Conservation (phyloP, 2,797 vertebrate genomes). For the Chelon labrosus region DNA sequence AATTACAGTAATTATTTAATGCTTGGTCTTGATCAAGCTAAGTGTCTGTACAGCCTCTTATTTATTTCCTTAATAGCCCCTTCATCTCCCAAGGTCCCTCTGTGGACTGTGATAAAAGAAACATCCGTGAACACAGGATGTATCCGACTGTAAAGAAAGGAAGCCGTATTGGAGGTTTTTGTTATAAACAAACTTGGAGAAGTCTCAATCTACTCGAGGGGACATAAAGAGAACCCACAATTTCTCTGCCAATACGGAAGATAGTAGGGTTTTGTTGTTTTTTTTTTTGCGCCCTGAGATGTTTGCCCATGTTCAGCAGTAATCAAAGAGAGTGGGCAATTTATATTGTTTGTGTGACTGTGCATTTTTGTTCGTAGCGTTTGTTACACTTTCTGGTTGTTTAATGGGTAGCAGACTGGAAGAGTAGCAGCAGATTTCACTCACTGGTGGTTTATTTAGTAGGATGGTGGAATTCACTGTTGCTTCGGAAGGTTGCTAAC, state of each 20-base stretch:
- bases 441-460: conserved; percentile 2
- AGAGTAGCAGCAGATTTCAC: conserved; percentile 6
- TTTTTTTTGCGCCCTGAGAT: conserved; percentile 6
- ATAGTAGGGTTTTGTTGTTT: neutral
- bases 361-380: neutral
- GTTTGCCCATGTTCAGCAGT: conserved; percentile 25
- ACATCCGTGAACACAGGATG: conserved; percentile 56
- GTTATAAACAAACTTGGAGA: conserved; percentile 16
- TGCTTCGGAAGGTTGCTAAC: too few relatives aligned
- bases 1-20: conserved; percentile 85
- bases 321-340: conserved; percentile 52
- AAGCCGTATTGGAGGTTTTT: conserved; percentile 1
- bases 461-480: too few relatives aligned
- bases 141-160: conserved; percentile 36
- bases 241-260: conserved; percentile 20
- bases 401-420: conserved; percentile 19
- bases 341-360: conserved; percentile 32
- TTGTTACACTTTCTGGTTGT: conserved; percentile 9
- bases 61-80: conserved; percentile 79
- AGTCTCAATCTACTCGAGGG: conserved; percentile 3
- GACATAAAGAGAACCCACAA: conserved; percentile 17
- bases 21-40: conserved; percentile 81
- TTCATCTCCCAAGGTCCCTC: conserved; percentile 73
- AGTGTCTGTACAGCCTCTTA: conserved; percentile 76
- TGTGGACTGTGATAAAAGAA: conserved; percentile 69